Evolutionary conservation across 1,140 invertebrate genomes (phyloP).

Genomic region (Archivesica marissinica): DNA sequence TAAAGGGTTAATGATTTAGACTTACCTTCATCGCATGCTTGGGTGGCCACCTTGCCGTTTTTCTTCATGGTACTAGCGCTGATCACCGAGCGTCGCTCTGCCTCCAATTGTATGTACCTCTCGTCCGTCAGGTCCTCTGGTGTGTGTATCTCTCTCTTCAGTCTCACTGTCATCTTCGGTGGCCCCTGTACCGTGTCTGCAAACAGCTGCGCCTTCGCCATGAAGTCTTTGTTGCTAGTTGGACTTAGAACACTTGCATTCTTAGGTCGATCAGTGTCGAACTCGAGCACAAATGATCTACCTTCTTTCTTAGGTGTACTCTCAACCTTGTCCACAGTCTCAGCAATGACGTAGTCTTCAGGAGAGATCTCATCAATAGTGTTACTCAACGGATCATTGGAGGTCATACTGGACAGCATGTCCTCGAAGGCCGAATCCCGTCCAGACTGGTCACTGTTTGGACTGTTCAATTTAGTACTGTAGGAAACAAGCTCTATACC

Average conservation of each 20-base stretch:
- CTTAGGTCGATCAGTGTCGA: constrained; percentile 19
- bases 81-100: constrained; percentile 67
- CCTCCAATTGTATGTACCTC: constrained; percentile 63
- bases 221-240: constrained; percentile 56
- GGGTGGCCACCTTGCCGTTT: constrained; percentile 11
- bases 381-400: constrained; percentile 60
- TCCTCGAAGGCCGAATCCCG: constrained; percentile 60
- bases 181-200: constrained; percentile 74
- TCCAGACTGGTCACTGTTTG: constrained; percentile 43
- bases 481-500: constrained; percentile 62
- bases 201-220: constrained; percentile 71
- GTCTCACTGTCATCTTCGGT: constrained; percentile 63
- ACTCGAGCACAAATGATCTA: constrained; percentile 45
- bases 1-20: too few relatives aligned
- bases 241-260: constrained; percentile 18
- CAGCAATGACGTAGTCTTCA: constrained; percentile 16
- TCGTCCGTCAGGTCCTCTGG: constrained; percentile 63
- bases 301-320: constrained; percentile 17
- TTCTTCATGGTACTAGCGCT: constrained; percentile 65
- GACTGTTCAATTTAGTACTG: constrained; percentile 53
- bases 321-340: constrained; percentile 14
- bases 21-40: constrained; percentile 29
- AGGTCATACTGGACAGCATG: constrained; percentile 61
- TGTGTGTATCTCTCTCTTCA: constrained; percentile 60
- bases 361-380: constrained; percentile 48